A percentile compares a stretch with the other conserved stretches of the same genome.
Conservation (phyloP, 64 coral and sea anemone genomes). For the Pocillopora verrucosa region DNA sequence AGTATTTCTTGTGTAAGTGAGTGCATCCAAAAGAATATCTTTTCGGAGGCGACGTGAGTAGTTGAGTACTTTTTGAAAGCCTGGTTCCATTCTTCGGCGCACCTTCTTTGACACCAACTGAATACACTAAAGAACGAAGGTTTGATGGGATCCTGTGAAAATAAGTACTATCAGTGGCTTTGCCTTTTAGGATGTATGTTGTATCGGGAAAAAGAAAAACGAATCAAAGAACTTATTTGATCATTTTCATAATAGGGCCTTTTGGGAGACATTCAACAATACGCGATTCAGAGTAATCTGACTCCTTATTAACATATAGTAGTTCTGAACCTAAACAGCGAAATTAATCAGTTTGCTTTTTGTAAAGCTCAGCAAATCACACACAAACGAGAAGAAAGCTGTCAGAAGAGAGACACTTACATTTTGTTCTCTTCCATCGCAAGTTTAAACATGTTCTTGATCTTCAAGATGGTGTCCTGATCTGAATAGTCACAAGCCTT, state of each 20-base stretch:
- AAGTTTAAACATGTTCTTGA: neutral
- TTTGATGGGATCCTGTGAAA: conserved; percentile 48
- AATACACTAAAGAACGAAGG: conserved; percentile 49
- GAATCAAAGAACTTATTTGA: no score
- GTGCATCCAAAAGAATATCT: conserved; percentile 56
- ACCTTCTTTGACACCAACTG: conserved; percentile 38
- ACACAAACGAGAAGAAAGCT: neutral
- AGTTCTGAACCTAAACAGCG: no score
- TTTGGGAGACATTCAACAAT: no score
- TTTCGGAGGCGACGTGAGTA: conserved; percentile 70
- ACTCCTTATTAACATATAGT: no score
- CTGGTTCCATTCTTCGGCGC: conserved; percentile 51
- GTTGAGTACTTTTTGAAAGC: conserved; percentile 43
- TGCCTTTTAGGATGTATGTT: neutral
- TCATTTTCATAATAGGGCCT: no score
- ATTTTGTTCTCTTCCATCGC: neutral
- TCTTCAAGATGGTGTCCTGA: neutral
- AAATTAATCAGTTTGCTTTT: no score
- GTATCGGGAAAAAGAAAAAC: conserved; percentile 4
- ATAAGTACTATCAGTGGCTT: neutral
- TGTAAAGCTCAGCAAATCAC: neutral
- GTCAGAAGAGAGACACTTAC: neutral
- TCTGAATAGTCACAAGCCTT: neutral
- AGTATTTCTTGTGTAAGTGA: conserved; percentile 44
- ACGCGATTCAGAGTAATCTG: no score